Evolutionary conservation across 2,797 vertebrate genomes (phyloP).

Genomic region (Hippocampus kuda): DNA sequence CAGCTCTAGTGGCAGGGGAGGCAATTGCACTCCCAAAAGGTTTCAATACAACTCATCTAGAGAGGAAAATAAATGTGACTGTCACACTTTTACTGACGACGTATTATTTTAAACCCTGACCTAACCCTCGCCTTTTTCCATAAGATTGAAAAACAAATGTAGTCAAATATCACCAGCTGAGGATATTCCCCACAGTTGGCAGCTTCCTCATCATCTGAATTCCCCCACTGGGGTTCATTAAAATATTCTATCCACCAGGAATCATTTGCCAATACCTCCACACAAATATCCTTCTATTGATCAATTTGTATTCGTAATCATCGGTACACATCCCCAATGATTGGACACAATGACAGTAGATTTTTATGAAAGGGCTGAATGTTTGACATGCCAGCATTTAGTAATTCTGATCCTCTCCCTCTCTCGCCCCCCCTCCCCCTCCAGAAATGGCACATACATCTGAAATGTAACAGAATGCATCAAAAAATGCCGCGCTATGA

Average conservation of each 20-base stretch:
- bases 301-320: background rate
- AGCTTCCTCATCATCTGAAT: background rate
- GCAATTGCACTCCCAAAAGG: no score
- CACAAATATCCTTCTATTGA: background rate
- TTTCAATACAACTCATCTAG: no score
- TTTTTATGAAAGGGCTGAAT: background rate
- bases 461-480: conserved; percentile 67
- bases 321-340: background rate
- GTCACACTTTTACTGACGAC: no score
- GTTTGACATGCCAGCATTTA: conserved; percentile 15
- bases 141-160: no score
- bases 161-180: no score
- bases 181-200: background rate
- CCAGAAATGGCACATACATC: conserved; percentile 56
- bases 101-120: no score
- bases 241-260: background rate
- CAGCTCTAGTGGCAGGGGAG: no score
- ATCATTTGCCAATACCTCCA: background rate
- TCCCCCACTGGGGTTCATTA: background rate
- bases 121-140: no score
- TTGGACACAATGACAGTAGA: background rate
- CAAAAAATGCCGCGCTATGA: conserved; percentile 45
- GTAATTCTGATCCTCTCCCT: conserved; percentile 26
- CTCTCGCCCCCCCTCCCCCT: no score
- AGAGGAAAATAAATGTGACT: no score